Evolutionary conservation across 2,113 vertebrate species (phyloP), one percentile per base, ranked within the genome.

Genomic region (Rhegmatorhina hoffmannsi): DNA sequence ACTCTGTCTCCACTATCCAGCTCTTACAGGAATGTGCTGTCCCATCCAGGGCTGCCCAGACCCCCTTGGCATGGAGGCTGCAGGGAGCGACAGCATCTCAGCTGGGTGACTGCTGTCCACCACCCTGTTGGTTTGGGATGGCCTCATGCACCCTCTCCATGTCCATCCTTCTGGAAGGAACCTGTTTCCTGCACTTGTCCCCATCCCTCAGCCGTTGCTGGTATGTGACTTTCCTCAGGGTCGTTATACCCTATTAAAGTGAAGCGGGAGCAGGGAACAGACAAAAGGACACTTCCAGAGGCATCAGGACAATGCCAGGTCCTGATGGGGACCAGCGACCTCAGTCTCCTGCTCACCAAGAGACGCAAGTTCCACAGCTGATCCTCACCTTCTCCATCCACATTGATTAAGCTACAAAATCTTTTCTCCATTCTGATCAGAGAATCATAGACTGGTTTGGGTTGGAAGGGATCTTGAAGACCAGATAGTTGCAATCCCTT

Each of bases 141-240:
- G 72, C 36, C 20, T 56, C 0, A 0, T 1, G 16, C 15, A 16
- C 12, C 7, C 24, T 44, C 31, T 64, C 34, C 59, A 47, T 31
- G 73, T 11, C 28, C 59, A 60, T 16, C 16, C 38, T 64, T 19
- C 84, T 7, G 12, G 44, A 11, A 63, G 72, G 34, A 76, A 19
- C 20, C 13, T 0, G 0, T 7, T 47, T 80, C 59, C 56, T 38
- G 43, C 2, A 1, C 56, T 70, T 14, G 15, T 2, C 6, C 1
- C 28, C 6, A 6, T 9, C 66, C 25, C 74, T 58, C 64, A 67
- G 43, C 50, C 31, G 47, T 69, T 24, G 17, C 13, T 15, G 25
- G 9, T 26, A 43, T 1, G 0, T 43, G 33, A 34, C 38, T 67
- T 68, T n/a, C 38, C 49, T 44, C 2, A 0, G 38, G 43, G 34